A percentile compares a stretch with the other conserved stretches of the same genome.
Evolutionary conservation across 2,113 vertebrate species (phyloP).

Genomic region (Gobio gobio): DNA sequence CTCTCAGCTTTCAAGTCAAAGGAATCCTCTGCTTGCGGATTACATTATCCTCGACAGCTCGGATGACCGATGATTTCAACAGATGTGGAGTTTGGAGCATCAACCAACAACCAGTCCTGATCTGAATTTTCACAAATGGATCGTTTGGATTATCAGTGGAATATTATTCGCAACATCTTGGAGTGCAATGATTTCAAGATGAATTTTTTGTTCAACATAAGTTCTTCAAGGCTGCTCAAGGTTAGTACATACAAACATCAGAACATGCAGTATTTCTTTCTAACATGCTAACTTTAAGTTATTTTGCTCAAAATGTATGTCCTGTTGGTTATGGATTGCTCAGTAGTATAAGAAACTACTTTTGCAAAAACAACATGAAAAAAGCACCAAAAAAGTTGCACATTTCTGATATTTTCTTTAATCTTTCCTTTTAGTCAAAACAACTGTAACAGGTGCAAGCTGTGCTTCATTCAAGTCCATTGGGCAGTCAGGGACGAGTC

Average conservation of each 20-base stretch:
- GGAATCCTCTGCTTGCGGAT: background rate
- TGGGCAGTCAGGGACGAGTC: conserved; percentile 74
- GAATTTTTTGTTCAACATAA: background rate
- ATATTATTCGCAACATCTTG: background rate
- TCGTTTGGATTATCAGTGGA: conserved; percentile 14
- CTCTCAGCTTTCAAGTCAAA: conserved; percentile 10
- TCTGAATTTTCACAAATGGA: background rate
- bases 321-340: background rate
- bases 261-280: conserved; percentile 6
- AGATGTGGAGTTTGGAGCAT: background rate
- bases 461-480: conserved; percentile 61
- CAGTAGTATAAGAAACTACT: background rate
- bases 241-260: conserved; percentile 16
- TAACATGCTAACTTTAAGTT: background rate
- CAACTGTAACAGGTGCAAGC: conserved; percentile 60
- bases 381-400: conserved; percentile 36
- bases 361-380: background rate
- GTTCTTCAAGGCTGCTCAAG: background rate
- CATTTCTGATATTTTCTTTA: conserved; percentile 59
- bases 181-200: background rate
- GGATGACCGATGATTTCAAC: background rate
- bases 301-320: background rate
- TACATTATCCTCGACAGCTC: background rate
- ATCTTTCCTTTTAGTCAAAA: conserved; percentile 56
- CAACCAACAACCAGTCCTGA: background rate